These are phyloP conservation scores for Myiozetetes cayanensis DNA, from an alignment of 2,113 vertebrate species.

Conservation along the genomic window DNA sequence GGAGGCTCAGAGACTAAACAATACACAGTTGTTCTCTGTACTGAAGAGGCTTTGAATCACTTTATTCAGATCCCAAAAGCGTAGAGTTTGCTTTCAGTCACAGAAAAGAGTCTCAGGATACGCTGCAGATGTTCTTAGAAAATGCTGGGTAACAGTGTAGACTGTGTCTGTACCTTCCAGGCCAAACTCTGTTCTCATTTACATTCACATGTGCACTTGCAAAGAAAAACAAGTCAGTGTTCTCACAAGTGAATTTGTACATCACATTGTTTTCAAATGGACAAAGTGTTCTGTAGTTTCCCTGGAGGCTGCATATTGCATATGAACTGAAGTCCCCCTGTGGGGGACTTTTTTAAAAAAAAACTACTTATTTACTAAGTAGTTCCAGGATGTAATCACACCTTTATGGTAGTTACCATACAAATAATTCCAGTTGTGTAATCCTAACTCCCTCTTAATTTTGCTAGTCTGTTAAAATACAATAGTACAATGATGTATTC, in stretches of 20 bases:
- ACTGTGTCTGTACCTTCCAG: background rate
- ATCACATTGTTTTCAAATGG: background rate
- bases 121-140: background rate
- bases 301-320: background rate
- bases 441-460: background rate
- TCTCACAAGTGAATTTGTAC: background rate
- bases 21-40: background rate
- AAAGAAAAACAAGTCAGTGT: background rate
- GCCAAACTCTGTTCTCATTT: conserved; percentile 4
- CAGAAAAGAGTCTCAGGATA: background rate
- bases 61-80: background rate
- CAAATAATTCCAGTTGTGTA: background rate
- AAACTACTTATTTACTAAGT: background rate
- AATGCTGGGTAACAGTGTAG: background rate
- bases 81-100: background rate
- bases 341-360: background rate
- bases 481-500: background rate
- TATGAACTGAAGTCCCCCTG: background rate
- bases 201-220: background rate
- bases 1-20: background rate
- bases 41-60: conserved; percentile 18
- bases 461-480: background rate
- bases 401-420: background rate
- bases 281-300: background rate
- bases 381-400: background rate